phyloP scores from a whole-genome alignment of 2,888 invertebrate species.

The Acrobeloides nanus region DNA sequence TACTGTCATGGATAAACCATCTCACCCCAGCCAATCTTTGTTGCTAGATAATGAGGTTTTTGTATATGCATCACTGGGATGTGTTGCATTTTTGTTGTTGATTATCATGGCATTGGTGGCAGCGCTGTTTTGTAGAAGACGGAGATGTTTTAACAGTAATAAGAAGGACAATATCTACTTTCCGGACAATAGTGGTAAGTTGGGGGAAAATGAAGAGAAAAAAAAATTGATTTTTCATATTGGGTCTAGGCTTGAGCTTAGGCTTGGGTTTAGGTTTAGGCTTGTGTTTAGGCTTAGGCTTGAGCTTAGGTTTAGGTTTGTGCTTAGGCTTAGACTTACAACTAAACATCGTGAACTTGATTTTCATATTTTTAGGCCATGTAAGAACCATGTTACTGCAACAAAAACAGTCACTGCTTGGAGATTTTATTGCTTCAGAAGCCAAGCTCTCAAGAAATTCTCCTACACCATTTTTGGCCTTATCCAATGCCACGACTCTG shows the following conservation, averaged over 20 bases:
- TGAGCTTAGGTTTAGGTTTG: no score
- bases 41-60: slow-evolving; percentile 11
- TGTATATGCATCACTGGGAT: slow-evolving; percentile 23
- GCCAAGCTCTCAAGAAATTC: slow-evolving; percentile 5
- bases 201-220: no score
- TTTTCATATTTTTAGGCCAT: slow-evolving; percentile 21
- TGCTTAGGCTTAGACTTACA: no score
- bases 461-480: slow-evolving; percentile 14
- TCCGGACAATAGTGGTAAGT: background rate
- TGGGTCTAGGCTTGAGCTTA: no score
- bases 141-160: no score
- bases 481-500: slow-evolving; percentile 7
- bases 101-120: slow-evolving; percentile 18
- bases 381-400: slow-evolving; percentile 41
- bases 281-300: no score
- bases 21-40: background rate
- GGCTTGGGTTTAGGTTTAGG: no score
- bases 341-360: no score
- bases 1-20: background rate
- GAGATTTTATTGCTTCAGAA: slow-evolving; percentile 13
- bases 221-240: no score
- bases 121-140: slow-evolving; percentile 16
- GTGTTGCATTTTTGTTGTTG: slow-evolving; percentile 23
- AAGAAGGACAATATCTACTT: slow-evolving; percentile 3
- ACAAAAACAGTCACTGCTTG: slow-evolving; percentile 28